These are phyloP conservation scores for Cyclargus thomasi DNA, from an alignment of 1,140 invertebrate species.

Conservation along the genomic window DNA sequence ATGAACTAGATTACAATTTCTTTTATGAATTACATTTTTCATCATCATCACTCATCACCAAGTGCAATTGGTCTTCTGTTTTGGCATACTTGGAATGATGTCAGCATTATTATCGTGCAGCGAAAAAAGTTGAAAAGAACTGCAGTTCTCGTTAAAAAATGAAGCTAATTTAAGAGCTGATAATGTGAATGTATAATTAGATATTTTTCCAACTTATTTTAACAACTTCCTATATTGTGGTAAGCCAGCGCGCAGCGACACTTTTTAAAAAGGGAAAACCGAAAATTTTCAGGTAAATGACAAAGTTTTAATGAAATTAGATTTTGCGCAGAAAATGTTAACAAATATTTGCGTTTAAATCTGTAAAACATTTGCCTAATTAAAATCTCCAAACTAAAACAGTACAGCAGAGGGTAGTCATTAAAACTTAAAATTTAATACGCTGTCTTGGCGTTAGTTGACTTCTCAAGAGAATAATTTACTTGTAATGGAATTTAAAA, in stretches of 20 bases:
- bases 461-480: constrained; percentile 3
- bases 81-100: no score
- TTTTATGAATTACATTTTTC: not conserved
- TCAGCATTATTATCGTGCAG: no score
- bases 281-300: not conserved
- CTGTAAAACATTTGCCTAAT: not conserved
- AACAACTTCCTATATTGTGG: no score
- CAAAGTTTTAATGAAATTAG: not conserved
- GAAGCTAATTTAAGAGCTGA: no score
- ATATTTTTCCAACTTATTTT: no score
- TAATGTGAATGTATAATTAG: no score
- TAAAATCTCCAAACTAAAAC: constrained; percentile 17
- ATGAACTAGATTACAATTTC: not conserved
- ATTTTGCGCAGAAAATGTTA: not conserved
- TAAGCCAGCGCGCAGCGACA: not conserved
- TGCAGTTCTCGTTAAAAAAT: no score
- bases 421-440: constrained; percentile 26
- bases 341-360: not conserved
- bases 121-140: no score
- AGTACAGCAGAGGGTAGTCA: constrained; percentile 15
- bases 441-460: constrained; percentile 16
- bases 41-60: not conserved
- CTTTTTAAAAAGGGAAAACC: not conserved
- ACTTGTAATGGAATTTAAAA: constrained; percentile 6
- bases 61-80: not conserved